A percentile compares a stretch with the other conserved stretches of the same genome.
These are phyloP conservation scores for Scomber colias DNA, from an alignment of 2,113 vertebrate genomes.

Conservation along the genomic window DNA sequence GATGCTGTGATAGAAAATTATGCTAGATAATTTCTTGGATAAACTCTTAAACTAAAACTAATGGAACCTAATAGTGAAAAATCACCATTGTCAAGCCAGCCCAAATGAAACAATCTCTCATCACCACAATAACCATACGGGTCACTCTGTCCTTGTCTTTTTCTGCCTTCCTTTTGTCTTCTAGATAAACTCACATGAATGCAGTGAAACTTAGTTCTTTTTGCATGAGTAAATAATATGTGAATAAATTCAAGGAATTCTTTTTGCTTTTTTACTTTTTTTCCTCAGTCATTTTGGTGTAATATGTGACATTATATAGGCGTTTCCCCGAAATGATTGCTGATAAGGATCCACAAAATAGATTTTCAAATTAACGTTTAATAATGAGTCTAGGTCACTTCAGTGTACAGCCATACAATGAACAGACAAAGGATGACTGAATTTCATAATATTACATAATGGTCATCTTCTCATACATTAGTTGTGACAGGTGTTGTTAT, in stretches of 20 bases:
- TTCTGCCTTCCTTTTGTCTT: conserved; percentile 25
- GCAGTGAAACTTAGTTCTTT: neutral
- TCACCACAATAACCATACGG: conserved; percentile 10
- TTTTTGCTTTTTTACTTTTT: neutral
- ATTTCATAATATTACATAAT: too few relatives aligned
- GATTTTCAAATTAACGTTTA: too few relatives aligned
- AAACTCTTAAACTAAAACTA: conserved; percentile 55
- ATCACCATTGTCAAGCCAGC: conserved; percentile 53
- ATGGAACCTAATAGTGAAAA: conserved; percentile 66
- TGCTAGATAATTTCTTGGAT: conserved; percentile 50
- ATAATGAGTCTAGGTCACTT: too few relatives aligned
- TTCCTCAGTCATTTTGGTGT: neutral
- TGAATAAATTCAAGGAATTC: neutral
- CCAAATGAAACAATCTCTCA: conserved; percentile 37
- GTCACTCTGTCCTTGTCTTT: conserved; percentile 58
- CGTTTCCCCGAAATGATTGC: too few relatives aligned
- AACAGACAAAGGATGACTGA: too few relatives aligned
- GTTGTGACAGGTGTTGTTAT: too few relatives aligned
- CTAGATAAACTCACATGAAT: conserved; percentile 9
- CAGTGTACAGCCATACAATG: too few relatives aligned
- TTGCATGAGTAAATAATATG: conserved; percentile 5
- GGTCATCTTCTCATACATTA: too few relatives aligned
- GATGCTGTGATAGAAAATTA: conserved; percentile 28
- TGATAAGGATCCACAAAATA: too few relatives aligned
- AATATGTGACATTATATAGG: too few relatives aligned